Conservation (phyloP, 2,888 invertebrate genomes). For the Drosophila paucipuncta region DNA sequence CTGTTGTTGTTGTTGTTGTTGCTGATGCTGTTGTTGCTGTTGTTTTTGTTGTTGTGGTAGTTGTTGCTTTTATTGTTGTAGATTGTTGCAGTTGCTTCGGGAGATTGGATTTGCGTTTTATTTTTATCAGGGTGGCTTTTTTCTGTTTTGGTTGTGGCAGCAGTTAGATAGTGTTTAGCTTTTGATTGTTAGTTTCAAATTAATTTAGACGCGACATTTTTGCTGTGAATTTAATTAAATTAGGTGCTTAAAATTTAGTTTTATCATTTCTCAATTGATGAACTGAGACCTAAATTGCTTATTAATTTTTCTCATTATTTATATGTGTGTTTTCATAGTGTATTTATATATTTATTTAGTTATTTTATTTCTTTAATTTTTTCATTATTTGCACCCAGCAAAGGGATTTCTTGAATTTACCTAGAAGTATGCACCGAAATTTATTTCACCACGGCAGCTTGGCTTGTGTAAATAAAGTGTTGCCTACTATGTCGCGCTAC, state of each 20-base stretch:
- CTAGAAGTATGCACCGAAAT: neutral
- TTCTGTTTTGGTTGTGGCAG: constrained; percentile 40
- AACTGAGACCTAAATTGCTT: neutral
- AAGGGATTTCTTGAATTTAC: neutral
- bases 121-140: constrained; percentile 4
- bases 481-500: constrained; percentile 16
- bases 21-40: constrained; percentile 30
- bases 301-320: neutral
- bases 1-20: constrained; percentile 35
- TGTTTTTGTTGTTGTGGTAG: constrained; percentile 31
- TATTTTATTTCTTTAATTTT: neutral
- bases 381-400: neutral
- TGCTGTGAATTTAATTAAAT: constrained; percentile 24
- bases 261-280: neutral
- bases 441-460: neutral
- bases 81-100: constrained; percentile 49
- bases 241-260: neutral
- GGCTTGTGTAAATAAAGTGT: neutral
- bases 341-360: neutral
- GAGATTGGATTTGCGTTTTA: constrained; percentile 24
- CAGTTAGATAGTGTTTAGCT: constrained; percentile 37
- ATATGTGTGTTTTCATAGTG: neutral
- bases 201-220: constrained; percentile 45
- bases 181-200: constrained; percentile 49
- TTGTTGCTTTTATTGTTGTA: constrained; percentile 48